Base-by-base conservation (phyloP, 2,888 invertebrate species). In the Phortica okadai region DNA sequence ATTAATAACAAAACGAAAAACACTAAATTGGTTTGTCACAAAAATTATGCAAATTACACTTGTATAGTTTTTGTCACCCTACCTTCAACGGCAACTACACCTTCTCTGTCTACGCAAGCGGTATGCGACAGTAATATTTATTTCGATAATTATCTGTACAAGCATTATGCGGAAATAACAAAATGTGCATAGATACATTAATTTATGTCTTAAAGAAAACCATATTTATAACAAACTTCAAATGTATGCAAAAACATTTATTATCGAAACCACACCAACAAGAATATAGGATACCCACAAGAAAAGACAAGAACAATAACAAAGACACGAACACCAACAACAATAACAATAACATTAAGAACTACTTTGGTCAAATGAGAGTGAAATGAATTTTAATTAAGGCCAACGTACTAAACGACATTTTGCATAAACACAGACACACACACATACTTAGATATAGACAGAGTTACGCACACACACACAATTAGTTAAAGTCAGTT, bases 331-430 rank as follows among this genome's bases (percentile, higher is more conserved):
- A 50, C 58, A 62, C n/a, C 8, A 6, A 44, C n/a, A 59, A 64
- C 66, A 73, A 64, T n/a, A 50, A 11, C 33, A 41, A 33, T 33
- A 59, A 25, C 50, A 44, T 58, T 45, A 50, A 73, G 45, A 80
- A 67, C 45, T 50, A 50, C 50, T 70, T 70, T 70, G 69, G 25
- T 75, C 76, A 78, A 83, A 82, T 79, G 81, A 83, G 80, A 83
- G 83, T 82, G 81, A 83, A 83, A 82, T 82, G 82, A 54, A 80
- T 80, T 82, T 81, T 78, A 79, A 81, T 80, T 82, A 79, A 81
- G 81, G 82, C 82, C 82, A 81, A 81, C 80, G 80, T 78, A 80
- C 78, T 76, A 21, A 75, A 74, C 74, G 74, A 59, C 77, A 77
- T 80, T 81, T 77, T 59, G 59, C 41, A 56, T n/a, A 73, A 45